Percentiles rank a stretch among this genome's conserved stretches.
These are phyloP conservation scores for Parauchenoglanis ngamensis DNA, from an alignment of 2,797 vertebrate genomes.

Conservation along the genomic window DNA sequence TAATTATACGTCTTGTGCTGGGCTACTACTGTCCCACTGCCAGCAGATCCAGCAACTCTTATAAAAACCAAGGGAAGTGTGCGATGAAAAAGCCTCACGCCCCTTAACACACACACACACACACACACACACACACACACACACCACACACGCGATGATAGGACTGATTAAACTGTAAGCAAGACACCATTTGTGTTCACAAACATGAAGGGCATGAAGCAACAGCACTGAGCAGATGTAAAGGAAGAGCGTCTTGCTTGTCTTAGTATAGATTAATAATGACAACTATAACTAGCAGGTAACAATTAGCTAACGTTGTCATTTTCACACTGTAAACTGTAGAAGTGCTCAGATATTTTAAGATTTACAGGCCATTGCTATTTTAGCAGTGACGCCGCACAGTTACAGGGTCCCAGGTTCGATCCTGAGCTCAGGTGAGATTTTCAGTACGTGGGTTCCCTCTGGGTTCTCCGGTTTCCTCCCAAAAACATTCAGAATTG, in stretches of 20 bases:
- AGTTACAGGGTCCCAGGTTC: background rate
- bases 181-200: background rate
- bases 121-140: background rate
- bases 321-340: background rate
- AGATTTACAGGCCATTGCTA: background rate
- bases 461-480: background rate
- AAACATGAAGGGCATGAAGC: conserved; percentile 3
- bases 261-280: background rate
- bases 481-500: background rate
- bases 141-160: conserved; percentile 4
- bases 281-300: background rate
- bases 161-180: conserved; percentile 30
- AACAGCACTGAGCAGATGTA: background rate
- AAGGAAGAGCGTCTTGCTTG: background rate
- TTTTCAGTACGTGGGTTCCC: background rate
- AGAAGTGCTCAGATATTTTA: background rate
- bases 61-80: conserved; percentile 43
- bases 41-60: conserved; percentile 49
- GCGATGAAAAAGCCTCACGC: conserved; percentile 26
- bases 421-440: background rate
- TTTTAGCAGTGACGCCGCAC: background rate
- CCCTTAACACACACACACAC: conserved; percentile 3
- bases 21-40: conserved; percentile 41
- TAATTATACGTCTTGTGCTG: conserved; percentile 51
- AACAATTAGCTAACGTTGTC: background rate